Evolutionary conservation across 2,113 vertebrate genomes (phyloP).

Genomic region (Pyrgilauda ruficollis): DNA sequence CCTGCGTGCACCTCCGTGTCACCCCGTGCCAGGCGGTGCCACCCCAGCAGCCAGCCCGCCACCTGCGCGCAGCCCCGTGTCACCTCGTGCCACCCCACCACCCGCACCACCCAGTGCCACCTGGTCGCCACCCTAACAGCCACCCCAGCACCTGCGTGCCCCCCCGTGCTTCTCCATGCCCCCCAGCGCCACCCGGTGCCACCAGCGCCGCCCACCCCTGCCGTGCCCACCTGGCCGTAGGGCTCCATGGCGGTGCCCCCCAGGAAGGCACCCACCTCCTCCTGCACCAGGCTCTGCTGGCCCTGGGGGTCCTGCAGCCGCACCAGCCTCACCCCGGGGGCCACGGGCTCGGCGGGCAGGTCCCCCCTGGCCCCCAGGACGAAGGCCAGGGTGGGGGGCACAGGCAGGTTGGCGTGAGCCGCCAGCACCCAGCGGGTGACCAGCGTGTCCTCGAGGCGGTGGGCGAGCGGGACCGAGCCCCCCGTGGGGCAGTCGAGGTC

Average conservation of each 20-base stretch:
- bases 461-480: slow-evolving; percentile 62
- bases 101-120: neutral
- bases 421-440: slow-evolving; percentile 70
- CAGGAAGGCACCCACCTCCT: slow-evolving; percentile 73
- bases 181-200: neutral
- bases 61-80: fast-evolving
- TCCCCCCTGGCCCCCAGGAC: neutral
- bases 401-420: slow-evolving; percentile 1
- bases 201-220: neutral
- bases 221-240: slow-evolving; percentile 62
- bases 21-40: neutral
- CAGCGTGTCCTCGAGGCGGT: slow-evolving; percentile 73
- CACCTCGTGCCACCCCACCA: neutral
- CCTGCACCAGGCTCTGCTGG: slow-evolving; percentile 58
- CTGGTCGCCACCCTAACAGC: neutral
- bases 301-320: slow-evolving; percentile 62
- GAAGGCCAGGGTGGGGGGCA: slow-evolving; percentile 77
- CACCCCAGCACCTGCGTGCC: neutral
- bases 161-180: neutral
- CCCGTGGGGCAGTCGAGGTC: slow-evolving; percentile 77
- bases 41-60: neutral
- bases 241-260: slow-evolving; percentile 56
- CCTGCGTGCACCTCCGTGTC: neutral
- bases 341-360: neutral
- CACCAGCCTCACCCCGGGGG: slow-evolving; percentile 51